Base-by-base conservation (phyloP, 64 coral and sea anemone genomes). In the Stichodactyla mertensii region DNA sequence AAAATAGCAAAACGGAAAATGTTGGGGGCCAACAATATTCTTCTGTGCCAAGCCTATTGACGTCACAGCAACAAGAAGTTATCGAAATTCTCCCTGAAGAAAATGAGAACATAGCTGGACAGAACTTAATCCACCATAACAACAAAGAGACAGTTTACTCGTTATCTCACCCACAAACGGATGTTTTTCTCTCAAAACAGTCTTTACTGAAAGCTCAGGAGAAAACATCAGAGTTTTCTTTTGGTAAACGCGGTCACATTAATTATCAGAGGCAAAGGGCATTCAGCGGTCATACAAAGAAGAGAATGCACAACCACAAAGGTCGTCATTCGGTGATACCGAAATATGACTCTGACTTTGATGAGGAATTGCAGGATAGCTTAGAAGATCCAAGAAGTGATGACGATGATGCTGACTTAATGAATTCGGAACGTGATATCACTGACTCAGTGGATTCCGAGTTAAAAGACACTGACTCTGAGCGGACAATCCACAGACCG, bases 161-260 rank as follows among this genome's bases (percentile, higher is more conserved):
- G 45, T 0, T 52, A 2, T 81, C 15, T 7, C 16, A 28, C 10
- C 52, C 78, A 16, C n/a, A 16, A 55, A 6, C 16, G 16, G 78
- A 81, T 54, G 54, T 15, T 18, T 81, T 81, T 52, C 78, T 81
- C 36, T 55, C 78, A 2, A 22, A 81, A 16, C 36, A 19, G 10
- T 15, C 2, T 52, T 7, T 16, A 54, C 16, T 15, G 9, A 53
- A 81, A 7, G 7, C 78, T 55, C 7, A 20, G 18, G 78, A 81
- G 12, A 53, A 3, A 53, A 81, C 52, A n/a, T 4, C 2, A 52
- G 78, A 10, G 7, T 18, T 19, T 7, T 52, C 52, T 19, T 81
- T 53, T 22, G 53, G 53, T 15, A 81, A 81, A 55, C 78, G 78
- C 16, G 78, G 78, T 81, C 36, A 55, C 53, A 81, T 81, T 55